Evolutionary conservation across 1,140 invertebrate genomes (phyloP).

Genomic region (Brevipalpus yothersi): DNA sequence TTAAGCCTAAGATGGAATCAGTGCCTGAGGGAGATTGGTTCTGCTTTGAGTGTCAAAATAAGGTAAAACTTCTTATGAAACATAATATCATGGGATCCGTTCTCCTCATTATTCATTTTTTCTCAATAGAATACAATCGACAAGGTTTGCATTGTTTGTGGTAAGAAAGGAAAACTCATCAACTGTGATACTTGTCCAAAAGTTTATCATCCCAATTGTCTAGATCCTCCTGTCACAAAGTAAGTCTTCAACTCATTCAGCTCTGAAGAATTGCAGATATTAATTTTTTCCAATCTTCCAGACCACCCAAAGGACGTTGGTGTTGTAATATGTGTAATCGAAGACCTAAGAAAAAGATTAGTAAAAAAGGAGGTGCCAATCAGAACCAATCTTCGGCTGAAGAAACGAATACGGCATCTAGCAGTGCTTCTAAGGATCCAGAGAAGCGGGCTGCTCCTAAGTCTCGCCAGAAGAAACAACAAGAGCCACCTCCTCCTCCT

Average conservation of each 20-base stretch:
- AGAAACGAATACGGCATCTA: not conserved
- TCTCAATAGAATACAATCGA: slow-evolving; percentile 20
- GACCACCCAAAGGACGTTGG: slow-evolving; percentile 17
- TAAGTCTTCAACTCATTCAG: slow-evolving; percentile 16
- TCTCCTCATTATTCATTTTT: slow-evolving; percentile 1
- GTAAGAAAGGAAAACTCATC: slow-evolving; percentile 34
- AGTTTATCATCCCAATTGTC: slow-evolving; percentile 58
- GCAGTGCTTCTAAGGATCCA: not conserved
- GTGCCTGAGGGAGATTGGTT: slow-evolving; percentile 92
- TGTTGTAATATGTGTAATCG: slow-evolving; percentile 10
- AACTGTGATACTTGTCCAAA: slow-evolving; percentile 70
- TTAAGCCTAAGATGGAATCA: slow-evolving; percentile 83
- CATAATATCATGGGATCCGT: too few species aligned
- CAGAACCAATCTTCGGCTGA: not conserved
- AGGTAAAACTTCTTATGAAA: slow-evolving; percentile 32
- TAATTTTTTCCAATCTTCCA: slow-evolving; percentile 9
- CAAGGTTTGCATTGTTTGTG: slow-evolving; percentile 47
- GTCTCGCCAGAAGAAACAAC: not conserved
- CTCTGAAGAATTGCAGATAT: not conserved
- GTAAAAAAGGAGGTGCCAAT: not conserved
- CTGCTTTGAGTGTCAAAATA: slow-evolving; percentile 88
- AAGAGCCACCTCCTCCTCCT: not conserved
- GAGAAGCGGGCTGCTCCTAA: not conserved
- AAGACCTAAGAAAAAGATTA: slow-evolving; percentile 7
- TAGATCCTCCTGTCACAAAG: slow-evolving; percentile 58